A percentile compares a stretch with the other conserved stretches of the same genome.
phyloP scores from a whole-genome alignment of 2,888 invertebrate species.

The Leptopilina myrica region DNA sequence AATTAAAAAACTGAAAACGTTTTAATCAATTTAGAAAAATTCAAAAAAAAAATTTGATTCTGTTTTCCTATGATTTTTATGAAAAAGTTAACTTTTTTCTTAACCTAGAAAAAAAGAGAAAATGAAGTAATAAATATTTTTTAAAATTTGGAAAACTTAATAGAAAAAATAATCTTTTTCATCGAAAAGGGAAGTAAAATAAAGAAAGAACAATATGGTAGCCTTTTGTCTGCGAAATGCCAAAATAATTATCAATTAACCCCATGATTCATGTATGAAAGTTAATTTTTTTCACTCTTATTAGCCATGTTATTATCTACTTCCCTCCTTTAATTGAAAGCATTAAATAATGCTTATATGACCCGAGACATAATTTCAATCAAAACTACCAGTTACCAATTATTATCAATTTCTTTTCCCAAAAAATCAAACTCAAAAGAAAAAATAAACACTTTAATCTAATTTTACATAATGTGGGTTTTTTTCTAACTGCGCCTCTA shows the following conservation, averaged over 20 bases:
- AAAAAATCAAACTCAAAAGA: background rate
- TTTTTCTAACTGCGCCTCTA: too few species aligned
- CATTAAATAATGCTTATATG: too few species aligned
- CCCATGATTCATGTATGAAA: background rate
- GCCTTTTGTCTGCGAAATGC: background rate
- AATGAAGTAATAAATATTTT: too few species aligned
- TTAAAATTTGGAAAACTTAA: background rate
- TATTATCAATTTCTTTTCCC: too few species aligned
- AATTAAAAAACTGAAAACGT: too few species aligned
- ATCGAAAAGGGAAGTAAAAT: background rate
- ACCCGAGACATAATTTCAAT: background rate
- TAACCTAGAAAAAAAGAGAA: too few species aligned
- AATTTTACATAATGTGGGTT: background rate
- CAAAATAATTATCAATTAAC: background rate
- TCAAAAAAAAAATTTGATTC: too few species aligned
- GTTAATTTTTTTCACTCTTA: background rate
- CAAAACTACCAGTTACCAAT: background rate
- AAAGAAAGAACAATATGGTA: constrained; percentile 22
- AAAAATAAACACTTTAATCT: background rate
- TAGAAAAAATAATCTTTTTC: constrained; percentile 19
- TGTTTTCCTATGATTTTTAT: too few species aligned
- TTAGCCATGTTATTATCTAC: background rate
- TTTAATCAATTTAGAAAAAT: too few species aligned
- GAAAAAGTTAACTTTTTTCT: too few species aligned
- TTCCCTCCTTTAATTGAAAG: background rate